phyloP scores from a whole-genome alignment of 2,888 invertebrate genomes.

The Xanthia icteritia region DNA sequence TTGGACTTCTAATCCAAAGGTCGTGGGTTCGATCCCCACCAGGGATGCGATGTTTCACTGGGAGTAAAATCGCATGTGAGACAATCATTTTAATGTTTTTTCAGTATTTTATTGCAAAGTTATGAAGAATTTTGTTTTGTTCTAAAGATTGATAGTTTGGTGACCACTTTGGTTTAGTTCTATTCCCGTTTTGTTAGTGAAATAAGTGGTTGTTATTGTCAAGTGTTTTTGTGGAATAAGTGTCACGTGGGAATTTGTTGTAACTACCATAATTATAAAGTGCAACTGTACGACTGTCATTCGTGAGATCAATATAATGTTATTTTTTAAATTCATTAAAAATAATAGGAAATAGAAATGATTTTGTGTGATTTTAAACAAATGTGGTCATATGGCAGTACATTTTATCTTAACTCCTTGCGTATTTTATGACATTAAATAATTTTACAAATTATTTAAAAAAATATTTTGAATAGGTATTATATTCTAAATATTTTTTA shows the following conservation, averaged over 20 bases:
- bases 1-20: conserved; percentile 97
- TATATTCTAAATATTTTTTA: no score
- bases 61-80: conserved; percentile 45
- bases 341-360: no score
- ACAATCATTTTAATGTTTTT: conserved; percentile 30
- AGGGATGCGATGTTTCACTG: conserved; percentile 90
- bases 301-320: neutral
- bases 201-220: neutral
- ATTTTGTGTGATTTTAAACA: no score
- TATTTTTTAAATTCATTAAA: no score
- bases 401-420: no score
- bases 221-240: no score
- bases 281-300: neutral
- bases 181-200: neutral
- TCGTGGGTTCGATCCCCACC: conserved; percentile 96
- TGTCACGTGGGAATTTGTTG: neutral
- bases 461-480: no score
- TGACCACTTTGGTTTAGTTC: neutral
- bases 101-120: neutral
- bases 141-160: neutral
- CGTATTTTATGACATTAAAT: no score
- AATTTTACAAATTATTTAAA: no score
- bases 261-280: neutral
- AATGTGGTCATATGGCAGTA: no score
- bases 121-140: neutral